Percentiles rank a stretch among this genome's conserved stretches.
Conservation (phyloP, 2,888 invertebrate genomes). For the Tetropium fuscum region DNA sequence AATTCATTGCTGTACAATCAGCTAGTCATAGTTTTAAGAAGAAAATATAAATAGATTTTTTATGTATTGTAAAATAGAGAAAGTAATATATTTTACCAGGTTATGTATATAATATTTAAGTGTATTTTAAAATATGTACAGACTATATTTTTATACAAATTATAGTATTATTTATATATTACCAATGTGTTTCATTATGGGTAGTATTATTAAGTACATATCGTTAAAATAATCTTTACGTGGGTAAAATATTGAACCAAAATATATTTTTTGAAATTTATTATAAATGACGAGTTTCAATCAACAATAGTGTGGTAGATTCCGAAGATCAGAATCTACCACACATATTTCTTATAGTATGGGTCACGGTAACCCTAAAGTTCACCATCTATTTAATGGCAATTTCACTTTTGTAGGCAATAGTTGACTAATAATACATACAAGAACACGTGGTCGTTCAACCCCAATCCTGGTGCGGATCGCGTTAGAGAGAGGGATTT, state of each 20-base stretch:
- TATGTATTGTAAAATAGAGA: conserved; percentile 47
- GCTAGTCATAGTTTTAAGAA: conserved; percentile 66
- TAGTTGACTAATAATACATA: too few relatives aligned
- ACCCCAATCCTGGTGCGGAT: too few relatives aligned
- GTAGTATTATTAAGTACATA: not conserved
- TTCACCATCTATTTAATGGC: too few relatives aligned
- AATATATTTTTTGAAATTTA: not conserved
- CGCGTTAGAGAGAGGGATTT: too few relatives aligned
- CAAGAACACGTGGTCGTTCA: too few relatives aligned
- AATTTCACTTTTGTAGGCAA: too few relatives aligned
- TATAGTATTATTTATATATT: conserved; percentile 64
- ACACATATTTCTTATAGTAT: too few relatives aligned
- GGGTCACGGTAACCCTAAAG: too few relatives aligned
- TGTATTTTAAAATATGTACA: conserved; percentile 59
- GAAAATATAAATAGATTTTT: conserved; percentile 51
- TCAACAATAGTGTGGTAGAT: too few relatives aligned
- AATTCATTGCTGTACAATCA: conserved; percentile 67
- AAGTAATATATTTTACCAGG: conserved; percentile 53
- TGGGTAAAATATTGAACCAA: not conserved
- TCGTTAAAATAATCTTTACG: not conserved
- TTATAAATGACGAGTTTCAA: too few relatives aligned
- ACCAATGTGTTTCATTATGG: conserved; percentile 27
- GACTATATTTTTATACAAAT: conserved; percentile 65
- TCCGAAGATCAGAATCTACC: too few relatives aligned
- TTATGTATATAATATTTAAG: conserved; percentile 51